Percentiles rank a stretch among this genome's conserved stretches.
phyloP scores from a whole-genome alignment of 2,113 vertebrate genomes.

The Ranitomeya imitator region DNA sequence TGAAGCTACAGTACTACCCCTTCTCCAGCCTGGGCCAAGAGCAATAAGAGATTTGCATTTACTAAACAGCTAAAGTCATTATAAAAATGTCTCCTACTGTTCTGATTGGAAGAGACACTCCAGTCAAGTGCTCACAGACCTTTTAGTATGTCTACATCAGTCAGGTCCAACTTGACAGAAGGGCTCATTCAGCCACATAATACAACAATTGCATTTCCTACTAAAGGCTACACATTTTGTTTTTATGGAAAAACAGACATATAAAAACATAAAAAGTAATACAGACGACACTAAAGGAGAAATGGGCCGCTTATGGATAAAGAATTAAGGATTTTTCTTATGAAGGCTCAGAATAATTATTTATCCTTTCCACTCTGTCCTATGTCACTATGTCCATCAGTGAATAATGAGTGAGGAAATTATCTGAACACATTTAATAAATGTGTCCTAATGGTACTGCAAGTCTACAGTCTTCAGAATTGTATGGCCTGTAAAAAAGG shows the following conservation, averaged over 20 bases:
- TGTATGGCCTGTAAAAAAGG: not conserved
- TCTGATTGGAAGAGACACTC: slow-evolving; percentile 16
- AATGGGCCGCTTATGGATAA: not conserved
- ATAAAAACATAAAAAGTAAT: not conserved
- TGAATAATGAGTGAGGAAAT: not conserved
- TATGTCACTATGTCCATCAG: not conserved
- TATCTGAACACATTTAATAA: not conserved
- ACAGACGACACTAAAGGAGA: not conserved
- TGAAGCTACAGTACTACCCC: not conserved
- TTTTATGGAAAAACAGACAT: not conserved
- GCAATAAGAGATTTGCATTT: slow-evolving; percentile 18
- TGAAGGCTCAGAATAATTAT: not conserved
- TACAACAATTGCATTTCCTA: not conserved
- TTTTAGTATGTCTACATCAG: slow-evolving; percentile 8
- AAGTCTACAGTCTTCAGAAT: not conserved
- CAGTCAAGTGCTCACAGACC: slow-evolving; percentile 12
- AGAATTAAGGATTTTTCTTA: not conserved
- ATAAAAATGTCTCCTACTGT: slow-evolving; percentile 35
- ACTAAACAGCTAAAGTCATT: not conserved
- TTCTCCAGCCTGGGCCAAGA: not conserved
- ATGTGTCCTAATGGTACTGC: not conserved
- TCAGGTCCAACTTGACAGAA: slow-evolving; percentile 9
- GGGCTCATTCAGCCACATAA: not conserved
- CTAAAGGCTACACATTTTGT: not conserved
- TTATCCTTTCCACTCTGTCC: not conserved